phyloP scores from a whole-genome alignment of 2,797 vertebrate species.

The Alosa sapidissima region DNA sequence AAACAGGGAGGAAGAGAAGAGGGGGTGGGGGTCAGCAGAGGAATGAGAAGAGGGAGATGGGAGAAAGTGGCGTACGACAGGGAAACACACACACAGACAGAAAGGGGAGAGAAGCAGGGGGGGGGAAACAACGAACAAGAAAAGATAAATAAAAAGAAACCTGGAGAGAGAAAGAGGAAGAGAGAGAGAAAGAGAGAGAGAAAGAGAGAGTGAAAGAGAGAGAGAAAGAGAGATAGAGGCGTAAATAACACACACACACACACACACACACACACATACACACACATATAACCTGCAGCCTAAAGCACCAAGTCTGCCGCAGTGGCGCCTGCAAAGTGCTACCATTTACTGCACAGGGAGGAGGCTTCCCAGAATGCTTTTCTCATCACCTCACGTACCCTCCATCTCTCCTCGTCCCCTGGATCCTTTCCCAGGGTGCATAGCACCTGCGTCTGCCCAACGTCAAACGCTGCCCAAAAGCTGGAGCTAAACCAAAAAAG shows the following conservation, averaged over 20 bases:
- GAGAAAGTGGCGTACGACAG: background rate
- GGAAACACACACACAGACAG: constrained; percentile 21
- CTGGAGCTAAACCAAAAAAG: constrained; percentile 52
- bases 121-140: background rate
- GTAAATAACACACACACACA: background rate
- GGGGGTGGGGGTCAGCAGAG: background rate
- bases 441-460: constrained; percentile 54
- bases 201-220: too few relatives aligned
- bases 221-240: constrained; percentile 34
- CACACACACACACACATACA: constrained; percentile 10
- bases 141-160: background rate
- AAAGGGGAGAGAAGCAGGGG: constrained; percentile 42
- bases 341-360: background rate
- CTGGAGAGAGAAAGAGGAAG: background rate
- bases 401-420: constrained; percentile 41
- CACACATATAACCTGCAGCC: background rate
- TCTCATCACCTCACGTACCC: constrained; percentile 55
- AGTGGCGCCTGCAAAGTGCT: background rate
- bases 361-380: constrained; percentile 51
- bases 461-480: constrained; percentile 53
- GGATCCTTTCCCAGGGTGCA: constrained; percentile 48
- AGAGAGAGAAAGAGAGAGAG: background rate
- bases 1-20: background rate
- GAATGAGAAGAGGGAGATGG: constrained; percentile 38
- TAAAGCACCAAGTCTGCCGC: constrained; percentile 8